Percentiles rank a stretch among this genome's conserved stretches.
Evolutionary conservation across 2,888 invertebrate species (phyloP).

Genomic region (Chymomyza procnemis): DNA sequence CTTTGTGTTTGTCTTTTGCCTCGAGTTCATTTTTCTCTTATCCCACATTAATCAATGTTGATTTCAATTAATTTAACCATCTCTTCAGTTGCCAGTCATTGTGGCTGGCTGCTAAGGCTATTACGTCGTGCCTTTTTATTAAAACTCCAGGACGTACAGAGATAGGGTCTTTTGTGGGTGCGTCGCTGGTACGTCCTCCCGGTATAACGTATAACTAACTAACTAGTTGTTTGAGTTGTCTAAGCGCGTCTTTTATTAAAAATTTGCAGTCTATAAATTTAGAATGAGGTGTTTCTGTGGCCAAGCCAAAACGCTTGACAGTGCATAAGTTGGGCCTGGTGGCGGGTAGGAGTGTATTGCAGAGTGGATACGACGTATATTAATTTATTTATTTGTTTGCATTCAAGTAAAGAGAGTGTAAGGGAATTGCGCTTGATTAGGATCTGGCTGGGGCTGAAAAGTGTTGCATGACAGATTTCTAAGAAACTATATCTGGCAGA

Average conservation of each 20-base stretch:
- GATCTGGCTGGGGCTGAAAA: not conserved
- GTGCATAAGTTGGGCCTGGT: not conserved
- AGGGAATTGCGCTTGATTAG: not conserved
- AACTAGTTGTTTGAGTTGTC: constrained; percentile 14
- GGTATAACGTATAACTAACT: not conserved
- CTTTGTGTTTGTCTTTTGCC: constrained; percentile 22
- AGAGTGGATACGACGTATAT: not conserved
- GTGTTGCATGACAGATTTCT: not conserved
- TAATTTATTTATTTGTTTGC: not conserved
- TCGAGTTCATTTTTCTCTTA: constrained; percentile 52
- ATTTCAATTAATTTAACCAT: constrained; percentile 73
- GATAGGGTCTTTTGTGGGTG: not conserved
- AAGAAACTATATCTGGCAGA: not conserved
- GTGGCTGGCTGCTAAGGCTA: constrained; percentile 36
- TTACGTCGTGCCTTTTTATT: constrained; percentile 6
- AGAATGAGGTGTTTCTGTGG: not conserved
- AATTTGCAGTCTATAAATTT: constrained; percentile 69
- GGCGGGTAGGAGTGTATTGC: not conserved
- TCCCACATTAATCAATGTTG: constrained; percentile 75
- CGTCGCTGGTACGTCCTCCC: not conserved
- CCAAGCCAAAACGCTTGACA: not conserved
- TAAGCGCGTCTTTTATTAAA: constrained; percentile 48
- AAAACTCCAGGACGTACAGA: constrained; percentile 1
- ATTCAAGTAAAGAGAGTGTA: not conserved
- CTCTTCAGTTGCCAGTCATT: constrained; percentile 67